Percentiles rank a stretch among this genome's conserved stretches.
phyloP scores from a whole-genome alignment of 2,113 vertebrate genomes.

The Brachionichthys hirsutus region DNA sequence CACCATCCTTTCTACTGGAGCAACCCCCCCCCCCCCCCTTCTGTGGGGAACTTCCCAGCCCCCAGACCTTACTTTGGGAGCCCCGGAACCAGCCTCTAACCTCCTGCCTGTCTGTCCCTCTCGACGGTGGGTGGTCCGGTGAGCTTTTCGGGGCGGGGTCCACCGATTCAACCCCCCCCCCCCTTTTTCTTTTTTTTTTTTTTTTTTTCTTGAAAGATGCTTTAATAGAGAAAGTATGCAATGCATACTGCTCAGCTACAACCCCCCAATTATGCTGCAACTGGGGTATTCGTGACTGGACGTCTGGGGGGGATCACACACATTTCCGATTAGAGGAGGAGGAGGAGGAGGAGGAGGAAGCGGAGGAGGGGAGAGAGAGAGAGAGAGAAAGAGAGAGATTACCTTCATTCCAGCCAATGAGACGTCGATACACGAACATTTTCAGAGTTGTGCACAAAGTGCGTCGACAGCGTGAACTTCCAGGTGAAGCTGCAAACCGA shows the following conservation, averaged over 20 bases:
- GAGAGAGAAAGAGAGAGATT: conserved; percentile 46
- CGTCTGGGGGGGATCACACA: conserved; percentile 73
- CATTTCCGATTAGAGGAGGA: conserved; percentile 71
- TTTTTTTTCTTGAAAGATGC: conserved; percentile 68
- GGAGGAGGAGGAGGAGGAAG: conserved; percentile 1
- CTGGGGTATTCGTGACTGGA: conserved; percentile 71
- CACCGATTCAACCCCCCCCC: conserved; percentile 43
- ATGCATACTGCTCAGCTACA: conserved; percentile 69
- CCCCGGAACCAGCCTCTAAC: conserved; percentile 61
- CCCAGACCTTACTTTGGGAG: conserved; percentile 58
- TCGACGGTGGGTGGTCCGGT: conserved; percentile 71
- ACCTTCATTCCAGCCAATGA: conserved; percentile 65
- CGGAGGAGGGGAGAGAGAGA: background rate
- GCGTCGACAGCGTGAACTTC: conserved; percentile 50
- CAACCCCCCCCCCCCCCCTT: conserved; percentile 8
- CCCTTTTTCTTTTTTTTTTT: too few relatives aligned
- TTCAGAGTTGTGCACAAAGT: conserved; percentile 64
- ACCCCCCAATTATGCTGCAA: conserved; percentile 73
- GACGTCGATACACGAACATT: conserved; percentile 57
- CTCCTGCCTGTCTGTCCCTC: conserved; percentile 34
- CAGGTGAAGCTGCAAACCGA: conserved; percentile 63
- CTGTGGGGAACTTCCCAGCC: conserved; percentile 56
- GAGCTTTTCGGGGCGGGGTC: conserved; percentile 65
- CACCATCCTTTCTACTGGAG: conserved; percentile 31
- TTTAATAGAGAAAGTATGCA: conserved; percentile 80